Conservation (phyloP, 1,140 invertebrate genomes). For the Bursaphelenchus mucronatus region DNA sequence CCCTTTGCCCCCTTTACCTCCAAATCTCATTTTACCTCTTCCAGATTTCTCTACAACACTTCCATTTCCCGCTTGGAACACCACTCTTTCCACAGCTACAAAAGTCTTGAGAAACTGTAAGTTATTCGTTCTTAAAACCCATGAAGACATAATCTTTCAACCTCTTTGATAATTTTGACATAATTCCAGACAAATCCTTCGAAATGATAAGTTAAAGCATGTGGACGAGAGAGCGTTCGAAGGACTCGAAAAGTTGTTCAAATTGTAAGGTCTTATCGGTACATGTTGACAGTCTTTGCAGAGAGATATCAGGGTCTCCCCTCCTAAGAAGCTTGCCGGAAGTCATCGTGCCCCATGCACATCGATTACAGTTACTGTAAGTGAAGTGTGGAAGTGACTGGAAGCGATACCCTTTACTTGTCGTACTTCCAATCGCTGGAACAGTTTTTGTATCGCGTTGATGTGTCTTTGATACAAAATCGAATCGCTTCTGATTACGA, state of each 20-base stretch:
- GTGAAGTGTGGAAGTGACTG: neutral
- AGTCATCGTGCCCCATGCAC: neutral
- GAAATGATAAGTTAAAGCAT: constrained; percentile 23
- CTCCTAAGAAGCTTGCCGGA: neutral
- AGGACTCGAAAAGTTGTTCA: constrained; percentile 24
- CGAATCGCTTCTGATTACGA: no score
- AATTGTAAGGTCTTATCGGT: constrained; percentile 36
- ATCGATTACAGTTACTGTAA: constrained; percentile 4
- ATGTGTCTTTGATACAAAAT: no score
- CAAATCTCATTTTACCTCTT: no score
- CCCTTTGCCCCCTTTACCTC: no score
- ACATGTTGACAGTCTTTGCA: constrained; percentile 16
- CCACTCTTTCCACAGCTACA: constrained; percentile 33
- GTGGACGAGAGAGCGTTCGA: constrained; percentile 37
- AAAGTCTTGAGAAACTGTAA: constrained; percentile 31
- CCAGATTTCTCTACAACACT: constrained; percentile 32
- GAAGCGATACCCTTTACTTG: no score
- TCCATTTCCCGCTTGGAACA: constrained; percentile 16
- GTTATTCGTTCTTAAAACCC: neutral
- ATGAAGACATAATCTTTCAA: neutral
- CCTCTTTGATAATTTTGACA: neutral
- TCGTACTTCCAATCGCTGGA: no score
- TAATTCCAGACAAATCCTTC: constrained; percentile 29
- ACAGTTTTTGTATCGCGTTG: no score
- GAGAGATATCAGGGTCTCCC: constrained; percentile 21